A percentile compares a stretch with the other conserved stretches of the same genome.
These are phyloP conservation scores for Dendroctonus ponderosae DNA, from an alignment of 1,140 invertebrate species.

Conservation along the genomic window DNA sequence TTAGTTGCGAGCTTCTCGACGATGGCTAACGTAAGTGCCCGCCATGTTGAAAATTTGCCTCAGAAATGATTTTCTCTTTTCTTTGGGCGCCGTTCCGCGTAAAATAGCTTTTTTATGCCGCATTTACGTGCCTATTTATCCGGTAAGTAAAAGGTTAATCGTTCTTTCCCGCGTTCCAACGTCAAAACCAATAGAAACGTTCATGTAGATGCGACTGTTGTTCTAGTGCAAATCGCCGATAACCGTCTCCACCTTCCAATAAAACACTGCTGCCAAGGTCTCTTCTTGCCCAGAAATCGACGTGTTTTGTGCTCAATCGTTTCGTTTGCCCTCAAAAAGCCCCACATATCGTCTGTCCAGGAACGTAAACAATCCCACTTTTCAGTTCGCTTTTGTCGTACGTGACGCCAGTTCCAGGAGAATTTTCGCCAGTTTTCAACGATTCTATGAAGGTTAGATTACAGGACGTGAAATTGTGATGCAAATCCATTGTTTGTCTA, in stretches of 20 bases:
- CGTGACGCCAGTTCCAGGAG: slow-evolving; percentile 18
- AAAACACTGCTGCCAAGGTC: slow-evolving; percentile 39
- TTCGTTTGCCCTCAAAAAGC: neutral
- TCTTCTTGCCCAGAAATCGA: slow-evolving; percentile 13
- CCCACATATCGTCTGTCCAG: neutral
- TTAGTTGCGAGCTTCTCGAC: slow-evolving; percentile 37
- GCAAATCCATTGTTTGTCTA: slow-evolving; percentile 27
- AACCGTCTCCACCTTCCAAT: slow-evolving; percentile 33
- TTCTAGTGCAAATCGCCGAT: slow-evolving; percentile 35
- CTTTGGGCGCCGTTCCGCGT: slow-evolving; percentile 10
- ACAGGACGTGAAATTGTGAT: slow-evolving; percentile 21
- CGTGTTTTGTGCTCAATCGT: slow-evolving; percentile 3
- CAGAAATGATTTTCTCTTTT: slow-evolving; percentile 36
- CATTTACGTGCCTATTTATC: slow-evolving; percentile 40
- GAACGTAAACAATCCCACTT: slow-evolving; percentile 24
- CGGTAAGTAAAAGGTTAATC: slow-evolving; percentile 41
- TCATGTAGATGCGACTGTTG: slow-evolving; percentile 43
- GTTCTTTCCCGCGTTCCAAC: slow-evolving; percentile 47
- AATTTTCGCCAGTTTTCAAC: slow-evolving; percentile 11
- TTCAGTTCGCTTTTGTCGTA: slow-evolving; percentile 10
- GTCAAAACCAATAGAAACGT: slow-evolving; percentile 42
- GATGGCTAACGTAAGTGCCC: slow-evolving; percentile 46
- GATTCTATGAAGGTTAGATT: slow-evolving; percentile 25
- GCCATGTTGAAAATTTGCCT: slow-evolving; percentile 48
- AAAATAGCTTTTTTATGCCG: slow-evolving; percentile 29